Base-by-base conservation (phyloP, 2,113 vertebrate species). In the Taxidea taxus region DNA sequence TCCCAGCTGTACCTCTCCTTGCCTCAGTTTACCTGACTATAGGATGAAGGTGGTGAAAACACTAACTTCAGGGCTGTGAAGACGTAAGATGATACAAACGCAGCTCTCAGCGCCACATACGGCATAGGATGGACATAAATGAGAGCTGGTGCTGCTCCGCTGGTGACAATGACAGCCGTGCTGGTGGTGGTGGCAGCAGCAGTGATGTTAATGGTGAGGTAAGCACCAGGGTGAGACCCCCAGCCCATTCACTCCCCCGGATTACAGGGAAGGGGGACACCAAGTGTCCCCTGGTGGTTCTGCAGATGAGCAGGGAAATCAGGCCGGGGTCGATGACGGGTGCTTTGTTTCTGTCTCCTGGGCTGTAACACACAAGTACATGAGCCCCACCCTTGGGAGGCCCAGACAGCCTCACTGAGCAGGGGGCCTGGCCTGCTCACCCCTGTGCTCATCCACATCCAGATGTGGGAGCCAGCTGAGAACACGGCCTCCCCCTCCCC, bases 51-150 rank as follows among this genome's bases (percentile, higher is more conserved):
- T 4, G 44, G 51, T 49, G 34, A 9, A 20, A 84, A 44, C 15
- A 7, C 54, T 9, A 27, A 6, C 18, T 8, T 7, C 8, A 2
- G 18, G 60, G 6, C 13, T 23, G 7, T 39, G 70, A 25, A 68
- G 58, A 20, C 25, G 14, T 7, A 29, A 14, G 42, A 0, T 14
- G 37, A 39, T 7, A 8, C 0, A 8, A 37, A 18, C 7, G 2
- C 8, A 14, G 81, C 49, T 18, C 25, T 39, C 8, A 5, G 31
- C 0, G 6, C n/a, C 62, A 0, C 9, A 1, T 8, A 10, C 0
- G 3, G 54, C 2, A 1, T 13, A 37, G 29, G 47, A 51, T 2
- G 5, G 29, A 7, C 11, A 51, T 8, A 2, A 4, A 2, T n/a
- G 9, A 15, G 20, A 1, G 58, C 49, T 5, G 8, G 0, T 16